Evolutionary conservation across 2,888 invertebrate species (phyloP), one percentile per base, ranked within the genome.

Genomic region (Lasioglossum pauxillum): DNA sequence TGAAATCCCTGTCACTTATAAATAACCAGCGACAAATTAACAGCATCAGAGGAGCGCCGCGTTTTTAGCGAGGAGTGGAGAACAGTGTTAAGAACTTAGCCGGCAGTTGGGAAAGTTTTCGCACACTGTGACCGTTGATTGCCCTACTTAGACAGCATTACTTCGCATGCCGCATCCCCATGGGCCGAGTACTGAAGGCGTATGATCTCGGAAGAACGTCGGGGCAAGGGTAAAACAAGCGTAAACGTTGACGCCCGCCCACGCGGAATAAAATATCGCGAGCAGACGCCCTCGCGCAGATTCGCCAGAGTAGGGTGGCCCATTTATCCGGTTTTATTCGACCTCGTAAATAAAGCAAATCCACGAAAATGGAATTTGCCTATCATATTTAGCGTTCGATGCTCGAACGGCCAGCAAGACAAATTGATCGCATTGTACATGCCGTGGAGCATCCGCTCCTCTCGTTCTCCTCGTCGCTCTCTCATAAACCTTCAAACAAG

Each of bases 341-440:
- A 23, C 23, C 19, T 19, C 67, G 67, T 69, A 69, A 69, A 69
- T 38, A 69, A 38, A 38, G 19, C 35, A 69, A 69, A 69, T 69
- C 67, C 67, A 35, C 67, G 67, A 38, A 69, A 69, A 69, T 69
- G 35, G 67, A 69, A 69, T 69, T 69, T 10, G 23, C 57, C 67
- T 23, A 69, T 69, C 67, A 38, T 69, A 69, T 69, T 69, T 69
- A 69, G 38, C 67, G 35, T 69, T 23, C 35, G 38, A 69, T 23
- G 23, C 35, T 38, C 23, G 67, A 69, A 23, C 67, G 67, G 38
- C 19, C 35, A 19, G 35, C 67, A 69, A 35, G 67, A 35, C 10
- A 38, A 38, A 69, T 69, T 38, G 67, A 38, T 69, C 67, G 38
- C 38, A 69, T 69, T 38, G 67, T 38, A 23, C 5, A 69, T 35